Base-by-base conservation (phyloP, 2,797 vertebrate genomes). In the Platalea minor region DNA sequence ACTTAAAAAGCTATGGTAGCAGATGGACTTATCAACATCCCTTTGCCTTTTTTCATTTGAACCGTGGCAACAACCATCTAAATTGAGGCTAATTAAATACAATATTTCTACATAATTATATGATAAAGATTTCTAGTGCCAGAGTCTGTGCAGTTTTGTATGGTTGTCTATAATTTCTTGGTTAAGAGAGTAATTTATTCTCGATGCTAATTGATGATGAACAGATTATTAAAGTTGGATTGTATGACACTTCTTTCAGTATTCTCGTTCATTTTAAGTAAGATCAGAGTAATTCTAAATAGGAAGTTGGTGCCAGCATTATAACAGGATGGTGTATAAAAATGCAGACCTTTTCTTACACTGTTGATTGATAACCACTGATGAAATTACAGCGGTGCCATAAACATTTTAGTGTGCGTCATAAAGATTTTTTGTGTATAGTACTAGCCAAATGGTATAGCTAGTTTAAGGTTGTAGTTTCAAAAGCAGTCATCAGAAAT, bases 181-280 rank as follows among this genome's bases (percentile, higher is more conserved):
- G 68, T 95, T 97, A 93, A 87, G 70, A 93, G 78, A 81, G 57
- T 93, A 94, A 97, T 97, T 96, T 97, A 94, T 96, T 98, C 82
- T 92, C 76, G 89, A 29, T 91, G 76, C 56, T 97, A 95, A 97
- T 80, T 96, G 89, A 84, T 69, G 90, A 90, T 93, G 93, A 97
- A 64, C 24, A 96, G 87, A 97, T 95, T 94, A 97, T 91, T 96
- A 76, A 90, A 95, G 61, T 28, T 93, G 80, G 53, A 72, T 82
- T 45, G 39, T 35, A 13, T 91, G 67, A 39, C 72, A 70, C 39
- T 88, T 76, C 33, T 92, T 97, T 88, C 77, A 73, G 26, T 80
- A 25, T 91, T 91, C 45, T 89, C 24, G 95, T 94, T 54, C 21
- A 16, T 67, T 96, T 85, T 96, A 92, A 53, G 53, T 60, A 81